A percentile compares a stretch with the other conserved stretches of the same genome.
phyloP scores from a whole-genome alignment of 2,888 invertebrate genomes.

The Ectropis crepuscularia region DNA sequence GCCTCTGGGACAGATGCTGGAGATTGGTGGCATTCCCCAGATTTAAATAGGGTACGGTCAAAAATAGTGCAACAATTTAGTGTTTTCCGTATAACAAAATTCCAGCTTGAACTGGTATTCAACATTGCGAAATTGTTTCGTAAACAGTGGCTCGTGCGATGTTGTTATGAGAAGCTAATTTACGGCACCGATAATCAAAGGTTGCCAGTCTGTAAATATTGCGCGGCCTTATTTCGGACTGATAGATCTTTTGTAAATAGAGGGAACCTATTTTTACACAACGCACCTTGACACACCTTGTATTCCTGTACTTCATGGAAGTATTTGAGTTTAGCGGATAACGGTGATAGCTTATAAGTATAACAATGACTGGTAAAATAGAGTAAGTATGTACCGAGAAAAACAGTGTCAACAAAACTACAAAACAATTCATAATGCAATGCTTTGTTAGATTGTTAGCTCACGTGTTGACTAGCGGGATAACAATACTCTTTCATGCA shows the following conservation, averaged over 20 bases:
- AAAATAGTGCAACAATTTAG: constrained; percentile 1
- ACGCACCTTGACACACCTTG: background rate
- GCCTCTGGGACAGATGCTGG: too few species aligned
- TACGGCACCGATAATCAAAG: constrained; percentile 25
- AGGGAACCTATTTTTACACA: constrained; percentile 2
- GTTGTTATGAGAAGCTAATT: constrained; percentile 31
- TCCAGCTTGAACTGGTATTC: constrained; percentile 8
- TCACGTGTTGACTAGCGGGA: constrained; percentile 16
- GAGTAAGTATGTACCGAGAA: too few species aligned
- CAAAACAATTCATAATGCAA: too few species aligned
- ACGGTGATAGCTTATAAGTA: too few species aligned
- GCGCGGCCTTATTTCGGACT: constrained; percentile 17
- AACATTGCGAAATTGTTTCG: constrained; percentile 27
- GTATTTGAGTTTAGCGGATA: too few species aligned
- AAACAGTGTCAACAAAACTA: too few species aligned
- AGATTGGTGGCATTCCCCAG: background rate
- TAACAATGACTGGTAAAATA: too few species aligned
- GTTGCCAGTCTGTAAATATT: constrained; percentile 18
- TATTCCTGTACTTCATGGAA: too few species aligned
- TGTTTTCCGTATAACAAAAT: constrained; percentile 2
- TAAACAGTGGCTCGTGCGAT: constrained; percentile 30
- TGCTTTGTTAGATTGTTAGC: too few species aligned
- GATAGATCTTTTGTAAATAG: constrained; percentile 5
- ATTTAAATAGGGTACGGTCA: background rate
- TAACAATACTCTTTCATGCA: constrained; percentile 27